Evolutionary conservation across 2,797 vertebrate species (phyloP), one percentile per base, ranked within the genome.

Genomic region (Crax fasciolata): DNA sequence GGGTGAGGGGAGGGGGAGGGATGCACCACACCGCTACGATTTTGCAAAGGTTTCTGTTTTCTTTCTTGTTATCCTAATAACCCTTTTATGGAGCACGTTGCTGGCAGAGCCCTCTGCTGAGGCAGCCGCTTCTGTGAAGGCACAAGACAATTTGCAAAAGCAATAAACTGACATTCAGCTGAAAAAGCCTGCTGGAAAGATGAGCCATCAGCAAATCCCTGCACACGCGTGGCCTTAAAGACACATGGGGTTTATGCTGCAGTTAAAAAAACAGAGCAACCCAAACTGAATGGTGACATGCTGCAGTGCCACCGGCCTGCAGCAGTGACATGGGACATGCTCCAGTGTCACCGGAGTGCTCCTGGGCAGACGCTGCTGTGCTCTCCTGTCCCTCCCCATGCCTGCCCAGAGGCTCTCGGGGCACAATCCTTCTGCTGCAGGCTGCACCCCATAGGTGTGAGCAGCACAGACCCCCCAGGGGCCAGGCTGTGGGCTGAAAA

Each of bases 21-120:
- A 70, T 75, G 82, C 2, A 3, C 85, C 93, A 61, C 84, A 92
- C 81, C 90, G 89, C 91, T 97, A 78, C 70, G 93, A 92, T 97
- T 97, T 93, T 96, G 96, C 95, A 96, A 96, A 97, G 95, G 92
- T 96, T 95, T 97, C 93, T 96, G 89, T 94, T 97, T 97, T 96
- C 93, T 91, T 97, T 97, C 94, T 97, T 95, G 96, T 95, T 96
- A 96, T 95, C 94, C 95, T 97, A 97, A 97, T 96, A 97, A 96
- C 94, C 95, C 89, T 95, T 97, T 97, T 95, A 95, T 91, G 86
- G 95, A 92, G 89, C 84, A 95, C 52, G 57, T 68, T 96, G 92
- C 71, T 97, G 96, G 95, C 96, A 97, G 80, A 96, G 92, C 90
- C 96, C 94, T 96, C 92, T 96, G 96, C 97, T 97, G 95, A 97